Conservation (phyloP, 1,140 invertebrate species). For the Thereuonema tuberculata region DNA sequence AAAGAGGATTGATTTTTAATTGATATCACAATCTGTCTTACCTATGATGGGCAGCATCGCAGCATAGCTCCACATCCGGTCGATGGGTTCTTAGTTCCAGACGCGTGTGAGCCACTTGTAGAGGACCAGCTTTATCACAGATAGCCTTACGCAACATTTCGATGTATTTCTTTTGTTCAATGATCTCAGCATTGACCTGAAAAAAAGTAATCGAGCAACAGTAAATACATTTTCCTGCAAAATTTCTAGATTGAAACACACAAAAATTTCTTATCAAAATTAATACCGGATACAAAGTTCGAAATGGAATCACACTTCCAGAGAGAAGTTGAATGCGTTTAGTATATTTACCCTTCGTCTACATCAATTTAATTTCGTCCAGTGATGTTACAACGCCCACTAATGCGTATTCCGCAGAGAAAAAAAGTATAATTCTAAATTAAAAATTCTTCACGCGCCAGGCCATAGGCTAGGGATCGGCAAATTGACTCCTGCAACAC, state of each 20-base stretch:
- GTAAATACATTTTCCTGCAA: background rate
- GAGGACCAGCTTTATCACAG: conserved; percentile 58
- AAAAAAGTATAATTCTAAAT: no score
- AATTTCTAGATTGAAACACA: background rate
- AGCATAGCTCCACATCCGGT: conserved; percentile 74
- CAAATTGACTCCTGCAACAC: no score
- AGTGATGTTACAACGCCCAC: no score
- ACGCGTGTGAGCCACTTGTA: conserved; percentile 71
- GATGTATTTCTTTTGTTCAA: conserved; percentile 72
- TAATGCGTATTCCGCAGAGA: no score
- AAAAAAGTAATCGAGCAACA: conserved; percentile 17
- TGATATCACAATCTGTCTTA: no score
- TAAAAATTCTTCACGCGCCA: no score
- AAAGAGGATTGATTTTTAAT: no score
- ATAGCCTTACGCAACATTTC: conserved; percentile 71
- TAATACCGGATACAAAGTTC: background rate
- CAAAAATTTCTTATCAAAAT: conserved; percentile 4
- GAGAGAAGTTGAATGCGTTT: no score
- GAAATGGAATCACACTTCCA: no score
- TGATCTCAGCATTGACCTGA: conserved; percentile 73
- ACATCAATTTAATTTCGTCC: no score
- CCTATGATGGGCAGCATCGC: conserved; percentile 69
- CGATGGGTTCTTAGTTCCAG: conserved; percentile 69
- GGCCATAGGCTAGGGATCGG: no score
- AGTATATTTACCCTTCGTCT: no score